Conservation (phyloP, 2,797 vertebrate species). For the Chaunax sp. region DNA sequence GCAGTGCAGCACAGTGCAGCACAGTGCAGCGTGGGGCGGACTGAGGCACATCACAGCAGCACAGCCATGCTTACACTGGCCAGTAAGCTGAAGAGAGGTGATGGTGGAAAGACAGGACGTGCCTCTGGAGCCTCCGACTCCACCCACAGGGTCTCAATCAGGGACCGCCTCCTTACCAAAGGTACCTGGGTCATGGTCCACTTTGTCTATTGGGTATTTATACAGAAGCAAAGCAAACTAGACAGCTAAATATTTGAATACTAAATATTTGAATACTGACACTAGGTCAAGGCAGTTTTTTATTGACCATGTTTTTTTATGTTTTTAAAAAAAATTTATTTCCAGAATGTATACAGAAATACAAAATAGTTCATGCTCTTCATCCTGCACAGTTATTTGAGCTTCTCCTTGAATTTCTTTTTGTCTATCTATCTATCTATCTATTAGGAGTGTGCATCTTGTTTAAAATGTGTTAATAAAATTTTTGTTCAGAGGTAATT, state of each 20-base stretch:
- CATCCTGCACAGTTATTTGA: no score
- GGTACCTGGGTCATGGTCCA: slow-evolving; percentile 76
- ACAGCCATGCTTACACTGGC: slow-evolving; percentile 95
- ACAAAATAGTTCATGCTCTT: no score
- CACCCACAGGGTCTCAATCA: slow-evolving; percentile 92
- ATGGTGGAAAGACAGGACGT: slow-evolving; percentile 89
- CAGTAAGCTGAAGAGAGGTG: slow-evolving; percentile 95
- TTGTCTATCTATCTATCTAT: no score
- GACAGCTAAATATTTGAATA: background rate
- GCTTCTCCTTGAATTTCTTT: no score
- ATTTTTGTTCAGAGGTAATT: no score
- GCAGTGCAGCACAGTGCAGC: slow-evolving; percentile 50
- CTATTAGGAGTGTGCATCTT: no score
- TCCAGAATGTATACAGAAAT: no score
- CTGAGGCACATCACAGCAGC: slow-evolving; percentile 48
- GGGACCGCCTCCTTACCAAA: slow-evolving; percentile 97
- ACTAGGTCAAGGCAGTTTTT: background rate
- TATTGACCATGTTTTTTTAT: background rate
- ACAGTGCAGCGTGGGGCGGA: slow-evolving; percentile 48
- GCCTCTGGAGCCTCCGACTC: slow-evolving; percentile 86
- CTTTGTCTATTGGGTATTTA: background rate
- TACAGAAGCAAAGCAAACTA: background rate
- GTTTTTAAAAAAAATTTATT: no score
- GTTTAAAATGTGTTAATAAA: no score
- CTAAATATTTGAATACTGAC: background rate